These are phyloP conservation scores for Heliconius sara DNA, from an alignment of 2,888 invertebrate species.

Conservation along the genomic window DNA sequence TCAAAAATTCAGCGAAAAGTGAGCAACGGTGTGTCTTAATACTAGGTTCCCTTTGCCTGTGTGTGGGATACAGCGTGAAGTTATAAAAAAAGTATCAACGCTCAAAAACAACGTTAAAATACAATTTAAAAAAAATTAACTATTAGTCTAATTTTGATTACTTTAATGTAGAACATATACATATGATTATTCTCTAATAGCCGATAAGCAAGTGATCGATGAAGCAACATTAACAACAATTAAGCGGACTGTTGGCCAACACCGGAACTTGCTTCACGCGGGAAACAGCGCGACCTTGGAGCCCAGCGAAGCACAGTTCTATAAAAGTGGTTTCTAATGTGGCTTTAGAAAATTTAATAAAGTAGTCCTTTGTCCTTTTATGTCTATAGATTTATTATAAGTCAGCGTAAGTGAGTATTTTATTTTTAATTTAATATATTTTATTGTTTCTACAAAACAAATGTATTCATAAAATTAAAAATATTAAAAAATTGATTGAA, in stretches of 20 bases:
- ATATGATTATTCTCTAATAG: constrained; percentile 32
- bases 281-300: constrained; percentile 75
- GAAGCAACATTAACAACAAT: constrained; percentile 63
- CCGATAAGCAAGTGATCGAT: constrained; percentile 51
- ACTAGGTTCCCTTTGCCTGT: too few species aligned
- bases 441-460: not conserved
- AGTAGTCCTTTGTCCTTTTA: constrained; percentile 20
- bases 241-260: constrained; percentile 71
- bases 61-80: too few species aligned
- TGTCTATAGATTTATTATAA: not conserved
- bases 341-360: constrained; percentile 39
- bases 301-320: constrained; percentile 54
- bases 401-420: not conserved
- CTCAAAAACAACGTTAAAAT: too few species aligned
- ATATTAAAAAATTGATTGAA: too few species aligned
- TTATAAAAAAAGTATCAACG: too few species aligned
- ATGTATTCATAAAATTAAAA: not conserved
- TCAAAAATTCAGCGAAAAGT: too few species aligned
- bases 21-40: too few species aligned
- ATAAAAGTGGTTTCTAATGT: constrained; percentile 57
- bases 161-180: constrained; percentile 16
- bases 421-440: not conserved
- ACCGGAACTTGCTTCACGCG: constrained; percentile 74
- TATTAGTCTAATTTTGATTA: not conserved
- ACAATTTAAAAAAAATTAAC: not conserved